Evolutionary conservation across 2,888 invertebrate species (phyloP), one percentile per base, ranked within the genome.

Genomic region (Scaptodrosophila latifasciaeformis): DNA sequence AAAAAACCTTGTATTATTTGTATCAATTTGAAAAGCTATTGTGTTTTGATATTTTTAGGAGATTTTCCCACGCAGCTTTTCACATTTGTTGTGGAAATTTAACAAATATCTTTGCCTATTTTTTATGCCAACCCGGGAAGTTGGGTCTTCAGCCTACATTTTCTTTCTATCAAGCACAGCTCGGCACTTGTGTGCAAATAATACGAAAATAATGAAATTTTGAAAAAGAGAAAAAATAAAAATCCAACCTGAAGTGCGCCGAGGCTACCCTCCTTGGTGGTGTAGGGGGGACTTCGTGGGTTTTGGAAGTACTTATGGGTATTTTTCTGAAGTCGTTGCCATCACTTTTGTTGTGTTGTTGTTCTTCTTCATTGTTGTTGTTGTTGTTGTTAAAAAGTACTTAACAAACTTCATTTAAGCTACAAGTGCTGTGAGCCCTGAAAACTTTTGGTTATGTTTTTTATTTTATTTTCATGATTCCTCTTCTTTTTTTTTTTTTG

Each of bases 351-450:
- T 15, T 10, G 5, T 54, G 37, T 27, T 44, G 44, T 29, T 30
- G 30, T 46, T 6, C 34, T 30, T 34, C 13, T 27, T 13, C 19
- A 6, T 17, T 43, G 19, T 50, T 21, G 15, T 43, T 43, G 42
- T 34, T 50, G 43, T 43, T 40, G 40, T 52, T 56, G 42, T 54
- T 49, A 40, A 44, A 72, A 80, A 70, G 75, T 75, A 70, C 81
- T 80, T 75, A 68, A 55, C 64, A 68, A 75, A 75, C 71, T 80
- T 75, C 66, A 75, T 74, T 80, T 75, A 77, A 80, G 78, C 70
- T 49, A 70, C 67, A 60, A 80, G 80, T 63, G 67, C 70, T 51
- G 46, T 30, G 24, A 19, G 45, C n/a, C 21, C 17, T 42, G n/a
- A n/a, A 31, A 45, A 30, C 19, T 37, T 37, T 37, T 19, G 19